phyloP scores from a whole-genome alignment of 2,113 vertebrate genomes.

The Heteronetta atricapilla region DNA sequence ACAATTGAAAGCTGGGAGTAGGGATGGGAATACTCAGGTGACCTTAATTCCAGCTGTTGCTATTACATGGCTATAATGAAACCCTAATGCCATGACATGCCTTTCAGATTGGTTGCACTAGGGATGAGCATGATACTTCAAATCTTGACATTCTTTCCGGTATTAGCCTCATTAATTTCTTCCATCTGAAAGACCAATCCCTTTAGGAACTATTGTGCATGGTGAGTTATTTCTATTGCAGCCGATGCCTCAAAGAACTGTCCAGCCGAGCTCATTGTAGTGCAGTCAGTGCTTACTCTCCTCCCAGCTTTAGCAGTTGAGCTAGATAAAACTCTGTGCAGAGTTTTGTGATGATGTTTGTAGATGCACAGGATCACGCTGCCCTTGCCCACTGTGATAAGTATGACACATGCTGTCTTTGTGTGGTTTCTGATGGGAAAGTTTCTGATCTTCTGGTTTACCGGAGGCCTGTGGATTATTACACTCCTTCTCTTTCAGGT shows the following conservation, averaged over 20 bases:
- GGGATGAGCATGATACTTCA: not conserved
- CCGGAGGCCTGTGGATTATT: not conserved
- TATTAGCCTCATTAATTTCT: conserved; percentile 21
- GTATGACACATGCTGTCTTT: not conserved
- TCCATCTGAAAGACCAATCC: not conserved
- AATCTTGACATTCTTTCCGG: not conserved
- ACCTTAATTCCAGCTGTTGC: conserved; percentile 55
- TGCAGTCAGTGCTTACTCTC: not conserved
- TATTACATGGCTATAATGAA: conserved; percentile 41
- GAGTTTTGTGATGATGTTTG: not conserved
- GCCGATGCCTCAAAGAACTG: not conserved
- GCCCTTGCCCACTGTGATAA: accelerated
- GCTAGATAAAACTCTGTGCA: not conserved
- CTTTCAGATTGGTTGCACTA: conserved; percentile 36
- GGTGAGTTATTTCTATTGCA: not conserved
- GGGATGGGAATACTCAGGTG: conserved; percentile 36
- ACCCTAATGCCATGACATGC: not conserved
- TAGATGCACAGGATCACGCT: not conserved
- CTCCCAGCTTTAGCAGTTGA: not conserved
- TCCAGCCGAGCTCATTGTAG: not conserved
- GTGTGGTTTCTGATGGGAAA: not conserved
- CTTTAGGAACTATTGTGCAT: not conserved
- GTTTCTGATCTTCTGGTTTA: not conserved
- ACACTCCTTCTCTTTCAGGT: not conserved
- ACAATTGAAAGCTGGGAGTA: conserved; percentile 55